phyloP scores from a whole-genome alignment of 2,113 vertebrate genomes.

The Ochotona curzoniae region DNA sequence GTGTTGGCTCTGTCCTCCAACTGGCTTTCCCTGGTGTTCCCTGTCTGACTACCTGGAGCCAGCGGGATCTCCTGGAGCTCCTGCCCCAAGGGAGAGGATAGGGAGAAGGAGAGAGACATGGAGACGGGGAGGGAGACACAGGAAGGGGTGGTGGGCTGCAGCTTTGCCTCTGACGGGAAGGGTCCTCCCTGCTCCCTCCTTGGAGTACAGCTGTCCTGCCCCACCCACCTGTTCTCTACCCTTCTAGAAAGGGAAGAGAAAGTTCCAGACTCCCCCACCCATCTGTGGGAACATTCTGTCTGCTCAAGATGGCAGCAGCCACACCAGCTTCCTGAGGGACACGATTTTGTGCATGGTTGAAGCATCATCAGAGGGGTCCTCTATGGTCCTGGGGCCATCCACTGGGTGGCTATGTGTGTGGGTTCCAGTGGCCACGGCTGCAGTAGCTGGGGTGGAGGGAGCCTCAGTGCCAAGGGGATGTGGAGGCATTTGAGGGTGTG shows the following conservation, averaged over 20 bases:
- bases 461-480: neutral
- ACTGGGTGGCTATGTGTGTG: neutral
- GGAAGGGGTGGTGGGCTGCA: neutral
- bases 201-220: neutral
- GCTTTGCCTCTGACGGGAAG: neutral
- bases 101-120: too few relatives aligned
- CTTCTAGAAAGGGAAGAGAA: neutral
- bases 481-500: neutral
- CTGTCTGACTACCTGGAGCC: neutral
- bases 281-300: neutral
- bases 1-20: neutral
- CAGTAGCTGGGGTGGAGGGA: neutral
- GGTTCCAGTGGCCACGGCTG: neutral
- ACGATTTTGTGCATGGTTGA: conserved; percentile 17
- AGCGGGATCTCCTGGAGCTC: neutral
- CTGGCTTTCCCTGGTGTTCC: neutral
- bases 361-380: neutral
- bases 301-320: neutral
- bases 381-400: neutral
- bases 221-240: neutral
- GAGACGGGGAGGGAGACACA: too few relatives aligned
- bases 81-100: too few relatives aligned
- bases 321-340: neutral
- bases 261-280: neutral
- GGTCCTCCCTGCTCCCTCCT: neutral